These are phyloP conservation scores for Scolopax rusticola DNA, from an alignment of 2,797 vertebrate species.

Conservation along the genomic window DNA sequence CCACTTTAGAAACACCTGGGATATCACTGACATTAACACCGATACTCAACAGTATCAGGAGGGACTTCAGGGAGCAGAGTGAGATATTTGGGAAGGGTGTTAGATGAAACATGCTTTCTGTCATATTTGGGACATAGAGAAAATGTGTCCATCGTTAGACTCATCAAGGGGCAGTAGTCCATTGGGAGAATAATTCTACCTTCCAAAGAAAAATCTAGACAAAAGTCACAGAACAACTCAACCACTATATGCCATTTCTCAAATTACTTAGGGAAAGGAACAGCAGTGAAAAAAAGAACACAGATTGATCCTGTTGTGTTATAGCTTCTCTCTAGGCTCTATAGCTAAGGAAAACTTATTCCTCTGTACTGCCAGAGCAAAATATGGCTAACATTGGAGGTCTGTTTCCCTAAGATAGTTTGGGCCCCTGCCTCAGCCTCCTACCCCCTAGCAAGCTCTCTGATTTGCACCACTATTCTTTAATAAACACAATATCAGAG, in stretches of 20 bases:
- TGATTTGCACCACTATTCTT: not conserved
- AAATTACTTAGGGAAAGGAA: not conserved
- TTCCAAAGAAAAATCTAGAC: not conserved
- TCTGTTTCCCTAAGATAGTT: not conserved
- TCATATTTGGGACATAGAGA: not conserved
- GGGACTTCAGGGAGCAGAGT: not conserved
- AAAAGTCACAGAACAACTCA: not conserved
- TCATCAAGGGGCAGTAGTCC: not conserved
- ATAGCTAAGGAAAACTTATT: not conserved
- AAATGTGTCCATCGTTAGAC: not conserved
- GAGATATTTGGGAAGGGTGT: not conserved
- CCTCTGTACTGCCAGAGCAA: not conserved
- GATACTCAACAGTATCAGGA: not conserved
- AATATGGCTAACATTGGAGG: not conserved
- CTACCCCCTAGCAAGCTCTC: not conserved
- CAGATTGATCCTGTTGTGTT: not conserved
- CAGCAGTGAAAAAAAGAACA: not conserved
- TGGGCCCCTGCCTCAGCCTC: not conserved
- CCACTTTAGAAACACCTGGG: not conserved
- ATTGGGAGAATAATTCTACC: not conserved
- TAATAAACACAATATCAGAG: not conserved
- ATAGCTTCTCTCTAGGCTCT: not conserved
- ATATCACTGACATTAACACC: fast-evolving
- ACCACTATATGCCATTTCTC: fast-evolving
- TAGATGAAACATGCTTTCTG: not conserved